These are phyloP conservation scores for Habrosyne pyritoides DNA, from an alignment of 2,888 invertebrate genomes.

Conservation along the genomic window DNA sequence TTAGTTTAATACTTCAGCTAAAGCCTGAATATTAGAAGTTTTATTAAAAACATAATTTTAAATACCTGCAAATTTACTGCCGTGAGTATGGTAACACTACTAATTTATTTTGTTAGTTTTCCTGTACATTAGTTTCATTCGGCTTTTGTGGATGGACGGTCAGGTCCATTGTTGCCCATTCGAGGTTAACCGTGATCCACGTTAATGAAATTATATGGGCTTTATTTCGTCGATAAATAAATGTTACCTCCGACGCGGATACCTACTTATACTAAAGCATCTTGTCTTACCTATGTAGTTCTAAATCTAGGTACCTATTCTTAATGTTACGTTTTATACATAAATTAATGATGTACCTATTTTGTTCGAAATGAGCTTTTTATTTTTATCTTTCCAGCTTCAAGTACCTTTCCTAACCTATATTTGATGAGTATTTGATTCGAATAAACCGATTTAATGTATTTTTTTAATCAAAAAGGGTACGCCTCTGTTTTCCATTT, in stretches of 20 bases:
- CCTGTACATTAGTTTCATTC: background rate
- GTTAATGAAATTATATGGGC: conserved; percentile 36
- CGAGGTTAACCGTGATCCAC: conserved; percentile 19
- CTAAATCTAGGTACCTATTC: background rate
- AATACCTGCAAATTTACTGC: background rate
- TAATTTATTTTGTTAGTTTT: background rate
- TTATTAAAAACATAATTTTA: background rate
- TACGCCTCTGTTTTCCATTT: too few species aligned
- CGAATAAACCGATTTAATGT: too few species aligned
- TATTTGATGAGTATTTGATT: too few species aligned
- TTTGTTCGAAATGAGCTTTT: too few species aligned
- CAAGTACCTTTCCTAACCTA: too few species aligned
- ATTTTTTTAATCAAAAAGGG: too few species aligned
- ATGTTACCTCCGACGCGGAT: conserved; percentile 13
- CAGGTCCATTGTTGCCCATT: conserved; percentile 9
- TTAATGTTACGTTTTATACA: too few species aligned
- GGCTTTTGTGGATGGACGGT: conserved; percentile 23
- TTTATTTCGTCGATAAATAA: conserved; percentile 14
- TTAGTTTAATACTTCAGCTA: too few species aligned
- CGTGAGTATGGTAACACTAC: background rate
- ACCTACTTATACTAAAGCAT: too few species aligned
- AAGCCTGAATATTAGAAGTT: too few species aligned
- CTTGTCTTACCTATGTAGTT: conserved; percentile 14
- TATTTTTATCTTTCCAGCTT: too few species aligned
- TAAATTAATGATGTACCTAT: too few species aligned